Base-by-base conservation (phyloP, 1,140 invertebrate species). In the Eubasilissa regina region DNA sequence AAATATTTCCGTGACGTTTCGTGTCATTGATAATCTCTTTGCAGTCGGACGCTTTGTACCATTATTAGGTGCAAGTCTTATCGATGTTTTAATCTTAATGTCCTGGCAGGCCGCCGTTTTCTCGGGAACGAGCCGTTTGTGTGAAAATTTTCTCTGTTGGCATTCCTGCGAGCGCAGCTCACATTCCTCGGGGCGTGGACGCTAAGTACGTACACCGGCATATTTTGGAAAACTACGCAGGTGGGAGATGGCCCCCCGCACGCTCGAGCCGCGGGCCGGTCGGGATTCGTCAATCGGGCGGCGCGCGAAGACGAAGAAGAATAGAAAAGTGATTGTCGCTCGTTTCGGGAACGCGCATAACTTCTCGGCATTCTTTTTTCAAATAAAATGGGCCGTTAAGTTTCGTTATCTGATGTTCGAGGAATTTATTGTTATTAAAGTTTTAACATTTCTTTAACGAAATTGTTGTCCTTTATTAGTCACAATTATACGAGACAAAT, bases 11-110 rank as follows among this genome's bases (percentile, higher is more conserved):
- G 66, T 70, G 66, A 70, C 66, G 48, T 70, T 48, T 70, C 47
- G 66, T 70, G 66, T 70, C 66, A 70, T 70, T 70, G 66, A 51
- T 53, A 70, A 70, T 70, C 66, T 70, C 66, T 70, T 70, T 70
- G 66, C 51, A 70, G 44, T 70, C 19, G 45, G 47, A 70, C 51
- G 66, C 15, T 70, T 70, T 70, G 51, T 15, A 70, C 45, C 66
- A 47, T 70, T 70, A 70, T 70, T 51, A 53, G 66, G 66, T 70
- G 47, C 47, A 70, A 70, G 66, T 17, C 66, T 70, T 70, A 70
- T 70, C 66, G 47, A 15, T n/a, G n/a, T 25, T 70, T 25, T 13
- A 8, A 70, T 70, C 66, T 70, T 21, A 70, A 21, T 25, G 66
- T 51, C 15, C 45, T 48, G 4, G 19, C 44, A 7, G 21, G 13